Conservation (phyloP, 1,140 invertebrate species). For the Notospermus geniculatus region DNA sequence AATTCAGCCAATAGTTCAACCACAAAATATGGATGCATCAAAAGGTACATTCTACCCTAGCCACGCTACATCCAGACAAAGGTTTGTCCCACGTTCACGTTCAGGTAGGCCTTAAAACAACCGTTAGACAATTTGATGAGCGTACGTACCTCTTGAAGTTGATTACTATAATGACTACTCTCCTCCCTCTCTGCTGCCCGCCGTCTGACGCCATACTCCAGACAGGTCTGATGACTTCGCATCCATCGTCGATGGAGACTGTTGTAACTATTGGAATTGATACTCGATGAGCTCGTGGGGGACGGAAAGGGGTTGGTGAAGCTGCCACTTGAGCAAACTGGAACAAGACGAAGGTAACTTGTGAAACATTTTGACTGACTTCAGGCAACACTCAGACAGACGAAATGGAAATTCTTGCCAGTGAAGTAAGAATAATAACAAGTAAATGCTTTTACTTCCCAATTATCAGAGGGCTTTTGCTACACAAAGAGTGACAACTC, state of each 20-base stretch:
- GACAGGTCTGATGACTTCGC: constrained; percentile 60
- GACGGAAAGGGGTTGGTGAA: constrained; percentile 38
- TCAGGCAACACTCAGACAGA: no score
- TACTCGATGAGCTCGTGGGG: constrained; percentile 33
- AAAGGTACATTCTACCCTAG: background rate
- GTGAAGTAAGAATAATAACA: no score
- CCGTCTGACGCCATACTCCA: constrained; percentile 47
- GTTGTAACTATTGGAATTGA: constrained; percentile 48
- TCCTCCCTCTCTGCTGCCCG: constrained; percentile 15
- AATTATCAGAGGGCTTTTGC: no score
- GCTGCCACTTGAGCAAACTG: constrained; percentile 50
- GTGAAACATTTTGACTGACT: no score
- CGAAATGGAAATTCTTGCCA: no score
- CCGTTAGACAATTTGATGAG: constrained; percentile 22
- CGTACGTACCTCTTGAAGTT: constrained; percentile 29
- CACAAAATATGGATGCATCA: background rate
- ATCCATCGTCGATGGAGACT: constrained; percentile 63
- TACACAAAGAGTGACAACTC: no score
- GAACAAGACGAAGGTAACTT: no score
- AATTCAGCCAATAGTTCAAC: background rate
- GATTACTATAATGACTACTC: background rate
- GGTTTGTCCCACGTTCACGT: background rate
- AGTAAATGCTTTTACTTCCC: no score
- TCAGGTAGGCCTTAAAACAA: constrained; percentile 3
- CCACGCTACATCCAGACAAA: background rate